A percentile compares a stretch with the other conserved stretches of the same genome.
phyloP scores from a whole-genome alignment of 2,888 invertebrate species.

The Alentia gelatinosa region DNA sequence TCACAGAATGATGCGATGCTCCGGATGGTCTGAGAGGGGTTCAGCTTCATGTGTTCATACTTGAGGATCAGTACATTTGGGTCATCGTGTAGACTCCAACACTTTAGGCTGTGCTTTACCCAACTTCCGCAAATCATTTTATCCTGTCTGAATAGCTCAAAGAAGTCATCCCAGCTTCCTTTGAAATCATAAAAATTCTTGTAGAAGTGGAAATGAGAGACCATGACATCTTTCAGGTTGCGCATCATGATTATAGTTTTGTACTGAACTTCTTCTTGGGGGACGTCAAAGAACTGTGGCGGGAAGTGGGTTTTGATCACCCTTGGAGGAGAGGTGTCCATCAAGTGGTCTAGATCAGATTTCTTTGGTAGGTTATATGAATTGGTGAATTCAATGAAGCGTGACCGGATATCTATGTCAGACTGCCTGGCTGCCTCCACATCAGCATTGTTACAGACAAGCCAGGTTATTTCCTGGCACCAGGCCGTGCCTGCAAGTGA shows the following conservation, averaged over 20 bases:
- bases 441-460: too few relatives aligned
- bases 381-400: too few relatives aligned
- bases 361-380: too few relatives aligned
- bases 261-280: neutral
- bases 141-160: neutral
- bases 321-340: neutral
- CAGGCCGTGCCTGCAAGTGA: too few relatives aligned
- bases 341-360: too few relatives aligned
- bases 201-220: slow-evolving; percentile 19
- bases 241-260: slow-evolving; percentile 27
- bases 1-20: neutral
- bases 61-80: slow-evolving; percentile 11
- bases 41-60: slow-evolving; percentile 13
- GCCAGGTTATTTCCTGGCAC: too few relatives aligned
- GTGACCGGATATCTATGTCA: too few relatives aligned
- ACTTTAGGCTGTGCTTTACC: neutral
- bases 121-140: slow-evolving; percentile 5
- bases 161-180: slow-evolving; percentile 29
- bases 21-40: neutral
- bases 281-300: neutral
- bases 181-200: neutral
- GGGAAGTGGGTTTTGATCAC: slow-evolving; percentile 23
- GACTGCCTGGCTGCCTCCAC: too few relatives aligned
- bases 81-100: slow-evolving; percentile 17
- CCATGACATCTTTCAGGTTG: slow-evolving; percentile 42